Evolutionary conservation across 2,113 vertebrate species (phyloP).

Genomic region (Ascaphus truei): DNA sequence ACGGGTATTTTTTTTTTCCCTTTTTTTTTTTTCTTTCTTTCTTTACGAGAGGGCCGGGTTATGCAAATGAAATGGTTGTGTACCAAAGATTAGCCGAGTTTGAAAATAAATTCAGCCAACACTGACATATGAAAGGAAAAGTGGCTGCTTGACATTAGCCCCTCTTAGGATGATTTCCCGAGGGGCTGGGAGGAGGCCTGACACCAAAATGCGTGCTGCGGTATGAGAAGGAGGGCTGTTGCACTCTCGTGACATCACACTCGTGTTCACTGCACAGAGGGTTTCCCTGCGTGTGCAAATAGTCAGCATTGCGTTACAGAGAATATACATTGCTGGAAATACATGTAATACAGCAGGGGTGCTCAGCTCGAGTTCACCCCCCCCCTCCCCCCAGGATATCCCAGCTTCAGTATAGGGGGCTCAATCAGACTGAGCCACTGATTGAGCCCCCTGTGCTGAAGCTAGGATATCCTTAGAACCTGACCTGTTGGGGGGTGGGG

Average conservation of each 20-base stretch:
- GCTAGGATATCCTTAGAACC: too few relatives aligned
- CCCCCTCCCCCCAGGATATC: too few relatives aligned
- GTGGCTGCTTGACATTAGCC: conserved; percentile 87
- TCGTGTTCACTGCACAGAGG: too few relatives aligned
- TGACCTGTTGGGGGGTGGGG: too few relatives aligned
- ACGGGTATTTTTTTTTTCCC: conserved; percentile 55
- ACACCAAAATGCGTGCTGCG: conserved; percentile 57
- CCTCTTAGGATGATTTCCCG: conserved; percentile 90
- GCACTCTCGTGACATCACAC: neutral
- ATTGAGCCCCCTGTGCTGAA: too few relatives aligned
- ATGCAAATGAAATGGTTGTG: conserved; percentile 99
- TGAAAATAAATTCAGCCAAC: conserved; percentile 98
- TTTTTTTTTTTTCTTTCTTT: conserved; percentile 4
- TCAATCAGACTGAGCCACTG: too few relatives aligned
- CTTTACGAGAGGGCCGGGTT: conserved; percentile 99
- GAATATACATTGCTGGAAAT: too few relatives aligned
- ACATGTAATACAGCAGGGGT: too few relatives aligned
- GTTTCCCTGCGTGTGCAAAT: too few relatives aligned
- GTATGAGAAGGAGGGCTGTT: conserved; percentile 47
- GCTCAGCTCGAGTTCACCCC: too few relatives aligned
- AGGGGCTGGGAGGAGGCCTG: conserved; percentile 55
- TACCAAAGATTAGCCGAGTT: conserved; percentile 99
- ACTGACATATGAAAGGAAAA: conserved; percentile 81
- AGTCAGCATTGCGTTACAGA: too few relatives aligned
- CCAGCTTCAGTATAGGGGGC: too few relatives aligned